These are phyloP conservation scores for Spatula clypeata DNA, from an alignment of 2,797 vertebrate species.

Conservation along the genomic window DNA sequence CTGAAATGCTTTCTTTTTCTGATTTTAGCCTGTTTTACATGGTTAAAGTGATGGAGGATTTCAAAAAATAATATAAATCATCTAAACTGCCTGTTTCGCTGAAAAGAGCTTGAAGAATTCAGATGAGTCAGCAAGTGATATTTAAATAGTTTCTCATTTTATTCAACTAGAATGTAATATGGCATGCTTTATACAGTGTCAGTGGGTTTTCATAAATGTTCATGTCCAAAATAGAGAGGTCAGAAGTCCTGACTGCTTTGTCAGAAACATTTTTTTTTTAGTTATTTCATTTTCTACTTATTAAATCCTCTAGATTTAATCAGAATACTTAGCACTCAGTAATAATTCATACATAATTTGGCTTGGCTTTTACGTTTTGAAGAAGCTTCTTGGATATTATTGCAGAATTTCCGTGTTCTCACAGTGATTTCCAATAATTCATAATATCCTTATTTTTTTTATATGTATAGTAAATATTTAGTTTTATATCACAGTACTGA, in stretches of 20 bases:
- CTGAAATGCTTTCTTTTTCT: background rate
- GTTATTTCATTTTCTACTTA: constrained; percentile 5
- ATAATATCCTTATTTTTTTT: background rate
- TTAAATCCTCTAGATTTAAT: background rate
- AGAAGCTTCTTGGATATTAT: background rate
- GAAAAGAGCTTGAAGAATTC: constrained; percentile 33
- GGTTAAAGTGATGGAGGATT: background rate
- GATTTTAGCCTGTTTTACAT: background rate
- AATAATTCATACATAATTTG: background rate
- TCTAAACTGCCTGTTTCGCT: constrained; percentile 7
- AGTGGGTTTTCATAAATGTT: constrained; percentile 44
- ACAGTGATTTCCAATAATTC: background rate
- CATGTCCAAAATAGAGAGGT: constrained; percentile 4
- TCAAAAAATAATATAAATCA: background rate
- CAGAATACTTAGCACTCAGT: background rate
- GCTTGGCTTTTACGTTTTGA: background rate
- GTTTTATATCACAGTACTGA: background rate
- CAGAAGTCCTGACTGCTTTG: background rate
- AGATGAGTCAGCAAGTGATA: constrained; percentile 33
- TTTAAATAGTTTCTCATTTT: constrained; percentile 41
- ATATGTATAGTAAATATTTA: background rate
- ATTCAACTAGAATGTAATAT: background rate
- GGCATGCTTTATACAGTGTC: background rate
- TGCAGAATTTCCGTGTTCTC: background rate
- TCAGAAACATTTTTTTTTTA: background rate